phyloP scores from a whole-genome alignment of 2,888 invertebrate species.

The Colletes collaris region DNA sequence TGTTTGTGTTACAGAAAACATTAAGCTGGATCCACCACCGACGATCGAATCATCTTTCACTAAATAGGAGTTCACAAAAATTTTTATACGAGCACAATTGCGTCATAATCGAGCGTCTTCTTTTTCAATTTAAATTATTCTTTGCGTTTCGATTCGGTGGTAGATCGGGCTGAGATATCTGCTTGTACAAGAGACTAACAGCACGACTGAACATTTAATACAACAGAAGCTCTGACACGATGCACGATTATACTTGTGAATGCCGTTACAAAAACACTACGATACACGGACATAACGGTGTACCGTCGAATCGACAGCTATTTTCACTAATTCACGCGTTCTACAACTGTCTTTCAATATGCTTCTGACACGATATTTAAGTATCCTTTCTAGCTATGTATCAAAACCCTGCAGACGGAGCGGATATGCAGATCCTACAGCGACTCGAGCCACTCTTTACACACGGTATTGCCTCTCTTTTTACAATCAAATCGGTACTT shows the following conservation, averaged over 20 bases:
- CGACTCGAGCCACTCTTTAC: conserved; percentile 12
- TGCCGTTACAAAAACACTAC: conserved; percentile 65
- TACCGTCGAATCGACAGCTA: conserved; percentile 21
- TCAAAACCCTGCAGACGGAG: conserved; percentile 26
- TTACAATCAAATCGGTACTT: too few species aligned
- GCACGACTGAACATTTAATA: conserved; percentile 63
- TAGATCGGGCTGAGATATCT: conserved; percentile 63
- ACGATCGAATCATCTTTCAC: neutral
- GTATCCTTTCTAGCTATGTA: conserved; percentile 43
- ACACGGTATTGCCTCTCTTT: too few species aligned
- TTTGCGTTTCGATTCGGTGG: conserved; percentile 51
- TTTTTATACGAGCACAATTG: too few species aligned
- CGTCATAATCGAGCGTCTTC: too few species aligned
- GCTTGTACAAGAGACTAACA: conserved; percentile 60
- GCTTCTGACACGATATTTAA: conserved; percentile 35
- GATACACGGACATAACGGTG: conserved; percentile 63
- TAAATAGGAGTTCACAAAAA: too few species aligned
- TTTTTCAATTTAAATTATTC: too few species aligned
- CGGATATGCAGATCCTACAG: conserved; percentile 32
- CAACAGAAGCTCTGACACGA: conserved; percentile 56
- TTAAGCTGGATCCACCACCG: conserved; percentile 62
- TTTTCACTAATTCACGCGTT: conserved; percentile 9
- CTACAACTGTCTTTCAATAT: conserved; percentile 15
- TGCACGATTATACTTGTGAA: conserved; percentile 75
- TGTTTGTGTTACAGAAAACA: conserved; percentile 64